A percentile compares a stretch with the other conserved stretches of the same genome.
Conservation (phyloP, 2,113 vertebrate species). For the Anthoscopus minutus region DNA sequence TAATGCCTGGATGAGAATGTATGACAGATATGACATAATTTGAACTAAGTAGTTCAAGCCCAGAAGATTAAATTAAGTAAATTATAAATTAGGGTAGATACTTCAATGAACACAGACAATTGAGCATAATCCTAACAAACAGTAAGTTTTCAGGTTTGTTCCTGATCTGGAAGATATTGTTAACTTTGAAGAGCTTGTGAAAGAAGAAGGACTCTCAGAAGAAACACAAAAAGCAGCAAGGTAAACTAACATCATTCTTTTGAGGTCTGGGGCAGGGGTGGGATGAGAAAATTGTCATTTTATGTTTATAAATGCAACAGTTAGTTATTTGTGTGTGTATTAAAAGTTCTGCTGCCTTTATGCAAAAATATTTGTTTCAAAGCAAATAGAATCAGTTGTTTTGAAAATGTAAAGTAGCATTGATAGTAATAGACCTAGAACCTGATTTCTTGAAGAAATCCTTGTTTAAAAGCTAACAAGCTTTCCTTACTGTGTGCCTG, state of each 20-base stretch:
- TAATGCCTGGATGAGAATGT: neutral
- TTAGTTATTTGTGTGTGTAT: neutral
- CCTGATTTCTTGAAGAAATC: neutral
- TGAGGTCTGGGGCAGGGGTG: neutral
- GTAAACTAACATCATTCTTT: conserved; percentile 56
- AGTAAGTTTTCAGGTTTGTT: conserved; percentile 82
- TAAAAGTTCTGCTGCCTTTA: neutral
- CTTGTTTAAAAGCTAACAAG: neutral
- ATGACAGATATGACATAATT: neutral
- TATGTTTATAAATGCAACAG: neutral
- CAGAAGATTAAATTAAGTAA: neutral
- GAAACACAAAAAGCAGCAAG: conserved; percentile 90
- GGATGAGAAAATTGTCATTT: neutral
- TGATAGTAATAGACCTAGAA: neutral
- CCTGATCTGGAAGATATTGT: conserved; percentile 98
- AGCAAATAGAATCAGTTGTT: neutral
- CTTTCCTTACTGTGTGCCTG: neutral
- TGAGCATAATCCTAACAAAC: neutral
- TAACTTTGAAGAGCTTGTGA: conserved; percentile 97
- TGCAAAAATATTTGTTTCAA: neutral
- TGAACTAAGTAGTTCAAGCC: neutral
- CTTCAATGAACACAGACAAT: neutral
- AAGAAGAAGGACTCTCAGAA: conserved; percentile 92
- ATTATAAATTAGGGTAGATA: neutral
- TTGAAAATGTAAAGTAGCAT: neutral